phyloP scores from a whole-genome alignment of 2,888 invertebrate genomes.

The Willowsia nigromaculata region DNA sequence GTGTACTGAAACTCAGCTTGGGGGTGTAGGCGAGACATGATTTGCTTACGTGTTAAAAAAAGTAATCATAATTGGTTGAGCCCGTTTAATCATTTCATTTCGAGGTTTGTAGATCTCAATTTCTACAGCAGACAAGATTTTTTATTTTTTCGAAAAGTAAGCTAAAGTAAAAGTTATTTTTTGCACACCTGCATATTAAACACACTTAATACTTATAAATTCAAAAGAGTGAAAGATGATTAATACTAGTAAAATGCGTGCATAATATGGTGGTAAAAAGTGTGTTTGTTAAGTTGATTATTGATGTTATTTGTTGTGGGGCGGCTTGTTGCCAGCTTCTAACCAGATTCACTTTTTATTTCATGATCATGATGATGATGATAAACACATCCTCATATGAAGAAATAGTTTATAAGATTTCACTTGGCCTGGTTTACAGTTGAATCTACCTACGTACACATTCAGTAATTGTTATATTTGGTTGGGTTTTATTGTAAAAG shows the following conservation, averaged over 20 bases:
- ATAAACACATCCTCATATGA: conserved; percentile 14
- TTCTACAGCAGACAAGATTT: neutral
- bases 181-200: neutral
- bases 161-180: conserved; percentile 36
- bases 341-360: conserved; percentile 73
- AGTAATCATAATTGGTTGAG: neutral
- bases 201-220: neutral
- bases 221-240: neutral
- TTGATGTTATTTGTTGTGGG: neutral
- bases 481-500: conserved; percentile 7
- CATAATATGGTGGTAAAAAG: neutral
- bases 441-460: neutral
- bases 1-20: neutral
- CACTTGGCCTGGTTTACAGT: conserved; percentile 67
- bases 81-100: conserved; percentile 42
- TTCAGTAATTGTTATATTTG: conserved; percentile 2
- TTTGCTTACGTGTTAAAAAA: conserved; percentile 4
- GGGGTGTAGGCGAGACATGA: conserved; percentile 24
- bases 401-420: conserved; percentile 39
- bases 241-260: neutral
- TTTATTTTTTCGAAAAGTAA: neutral
- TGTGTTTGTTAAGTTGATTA: neutral
- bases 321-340: conserved; percentile 38
- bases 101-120: conserved; percentile 67
- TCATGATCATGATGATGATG: conserved; percentile 9